Conservation (phyloP, 2,113 vertebrate genomes). For the Egretta garzetta region DNA sequence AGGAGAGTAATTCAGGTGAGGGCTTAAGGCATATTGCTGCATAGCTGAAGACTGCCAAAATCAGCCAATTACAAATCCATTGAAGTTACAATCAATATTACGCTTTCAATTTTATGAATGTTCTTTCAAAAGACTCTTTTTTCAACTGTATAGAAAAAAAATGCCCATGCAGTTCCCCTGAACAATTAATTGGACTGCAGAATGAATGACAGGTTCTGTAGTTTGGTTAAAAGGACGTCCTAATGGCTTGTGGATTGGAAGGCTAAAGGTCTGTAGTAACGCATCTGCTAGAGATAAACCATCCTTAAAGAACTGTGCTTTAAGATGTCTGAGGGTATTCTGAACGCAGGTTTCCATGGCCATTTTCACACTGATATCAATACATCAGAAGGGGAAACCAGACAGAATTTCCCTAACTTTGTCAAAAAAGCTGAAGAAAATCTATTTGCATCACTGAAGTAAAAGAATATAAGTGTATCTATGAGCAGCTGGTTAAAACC, state of each 20-base stretch:
- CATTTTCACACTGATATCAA: slow-evolving; percentile 19
- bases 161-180: not conserved
- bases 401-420: slow-evolving; percentile 2
- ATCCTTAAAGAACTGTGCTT: not conserved
- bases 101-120: not conserved
- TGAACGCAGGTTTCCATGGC: slow-evolving; percentile 11
- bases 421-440: slow-evolving; percentile 7
- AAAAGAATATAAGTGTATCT: not conserved
- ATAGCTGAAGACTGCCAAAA: not conserved
- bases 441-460: slow-evolving; percentile 11
- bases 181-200: not conserved
- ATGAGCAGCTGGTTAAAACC: slow-evolving; percentile 53
- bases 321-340: not conserved
- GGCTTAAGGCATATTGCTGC: not conserved
- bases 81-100: not conserved
- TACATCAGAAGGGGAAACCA: not conserved
- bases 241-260: not conserved
- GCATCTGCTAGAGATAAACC: slow-evolving; percentile 2
- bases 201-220: not conserved
- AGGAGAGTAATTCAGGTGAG: not conserved
- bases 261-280: not conserved
- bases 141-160: not conserved
- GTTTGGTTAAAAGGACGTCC: not conserved
- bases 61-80: not conserved
- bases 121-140: not conserved